Base-by-base conservation (phyloP, 2,888 invertebrate species). In the Phyllotreta striolata region DNA sequence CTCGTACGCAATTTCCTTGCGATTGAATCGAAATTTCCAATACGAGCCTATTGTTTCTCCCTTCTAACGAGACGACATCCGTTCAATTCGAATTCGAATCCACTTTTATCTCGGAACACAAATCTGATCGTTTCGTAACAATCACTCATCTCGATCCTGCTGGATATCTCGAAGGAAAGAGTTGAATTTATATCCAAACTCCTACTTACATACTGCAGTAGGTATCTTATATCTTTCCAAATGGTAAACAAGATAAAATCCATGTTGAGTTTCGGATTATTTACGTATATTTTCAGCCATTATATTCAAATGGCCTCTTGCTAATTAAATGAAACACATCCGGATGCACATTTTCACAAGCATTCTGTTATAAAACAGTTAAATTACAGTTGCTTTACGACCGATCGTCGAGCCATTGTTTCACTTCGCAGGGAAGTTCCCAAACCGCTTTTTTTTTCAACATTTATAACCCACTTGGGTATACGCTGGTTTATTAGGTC, bases 121-220 rank as follows among this genome's bases (percentile, higher is more conserved):
- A 46, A 57, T 57, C 47, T 57, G 24, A 57, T 57, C 41, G 40
- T 46, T 57, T 39, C n/a, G 46, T 37, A 57, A 57, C 46, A 10
- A 41, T 56, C 37, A 56, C 39, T 57, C 56, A 57, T 57, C 13
- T 46, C 46, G 46, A 10, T 24, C 24, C 1, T 24, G 4, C 24
- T 24, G 1, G 24, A 24, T 24, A 24, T 24, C 24, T 24, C 24
- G 4, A 24, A 24, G 24, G 4, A 24, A 24, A 24, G 24, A 24
- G 24, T 24, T 24, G 24, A n/a, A n/a, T n/a, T n/a, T n/a, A n/a
- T n/a, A n/a, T n/a, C n/a, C n/a, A n/a, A n/a, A n/a, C n/a, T n/a
- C n/a, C n/a, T n/a, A n/a, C n/a, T n/a, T n/a, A n/a, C n/a, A n/a
- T n/a, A n/a, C n/a, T n/a, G 24, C 24, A 24, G 24, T 24, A 24